Base-by-base conservation (phyloP, 2,797 vertebrate species). In the Phataginus tetradactyla region DNA sequence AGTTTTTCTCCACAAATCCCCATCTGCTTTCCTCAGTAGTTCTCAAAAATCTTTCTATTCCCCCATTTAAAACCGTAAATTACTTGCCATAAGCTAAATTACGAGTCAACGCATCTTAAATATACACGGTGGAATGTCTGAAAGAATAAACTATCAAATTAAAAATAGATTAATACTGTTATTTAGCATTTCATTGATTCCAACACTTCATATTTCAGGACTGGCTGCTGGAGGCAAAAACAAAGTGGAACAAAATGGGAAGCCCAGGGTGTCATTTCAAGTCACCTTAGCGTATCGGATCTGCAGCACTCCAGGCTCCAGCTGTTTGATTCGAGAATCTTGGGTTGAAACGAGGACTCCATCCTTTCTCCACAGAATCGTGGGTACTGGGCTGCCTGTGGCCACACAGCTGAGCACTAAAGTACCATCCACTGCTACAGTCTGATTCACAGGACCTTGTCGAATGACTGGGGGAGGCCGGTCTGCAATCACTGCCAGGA, bases 371-470 rank as follows among this genome's bases (percentile, higher is more conserved):
- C 99, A 99, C 97, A 99, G 98, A 98, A 99, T 99, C 83, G 99
- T 99, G 97, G 99, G 99, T 95, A 98, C 97, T 57, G 99, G 99
- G 94, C 98, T 99, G 91, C 99, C 99, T 0, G 99, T 99, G 90
- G 99, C 99, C 98, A 99, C 97, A 87, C 99, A 99, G 98, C 97
- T 99, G 90, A 99, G 98, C 6, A 99, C 98, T 92, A 99, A 99
- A 3, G 99, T 99, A 45, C 99, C 99, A 69, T 99, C 99, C 59
- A 99, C 99, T 32, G 99, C 99, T 45, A 99, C 99, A 0, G 99
- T 99, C 98, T 99, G 99, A 98, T 99, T 99, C 97, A 99, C 99
- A 5, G 99, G 99, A 81, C 99, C 99, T 96, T 99, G 99, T 5
- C 99, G 99, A 98, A 99, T 99, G 85, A 99, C 99, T 1, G 99